A percentile compares a stretch with the other conserved stretches of the same genome.
Conservation (phyloP, 2,797 vertebrate genomes). For the Muraenolepis orangiensis region DNA sequence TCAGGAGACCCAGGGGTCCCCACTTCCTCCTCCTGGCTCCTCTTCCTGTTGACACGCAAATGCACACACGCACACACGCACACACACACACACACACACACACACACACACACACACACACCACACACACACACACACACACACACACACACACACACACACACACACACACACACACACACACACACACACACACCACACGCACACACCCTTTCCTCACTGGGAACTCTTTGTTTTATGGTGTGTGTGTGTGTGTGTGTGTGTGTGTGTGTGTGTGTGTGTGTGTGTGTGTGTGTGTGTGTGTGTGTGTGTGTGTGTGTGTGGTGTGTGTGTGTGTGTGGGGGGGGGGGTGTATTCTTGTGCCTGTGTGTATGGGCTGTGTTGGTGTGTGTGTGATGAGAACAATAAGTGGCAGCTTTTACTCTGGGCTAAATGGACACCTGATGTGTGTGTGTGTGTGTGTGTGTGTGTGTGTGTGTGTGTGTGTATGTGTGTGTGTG, state of each 20-base stretch:
- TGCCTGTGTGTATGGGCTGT: conserved; percentile 20
- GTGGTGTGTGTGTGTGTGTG: conserved; percentile 22
- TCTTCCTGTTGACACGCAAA: conserved; percentile 68
- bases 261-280: too few species aligned
- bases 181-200: too few species aligned
- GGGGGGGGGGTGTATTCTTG: conserved; percentile 22
- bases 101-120: background rate
- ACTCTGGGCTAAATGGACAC: conserved; percentile 42
- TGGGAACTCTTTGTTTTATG: too few species aligned
- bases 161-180: too few species aligned
- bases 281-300: too few species aligned
- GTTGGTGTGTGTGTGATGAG: conserved; percentile 5
- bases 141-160: too few species aligned
- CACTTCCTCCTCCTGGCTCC: conserved; percentile 33
- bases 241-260: too few species aligned
- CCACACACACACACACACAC: background rate
- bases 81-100: background rate
- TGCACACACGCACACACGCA: conserved; percentile 29
- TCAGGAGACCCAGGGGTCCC: background rate
- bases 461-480: conserved; percentile 38
- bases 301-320: too few species aligned
- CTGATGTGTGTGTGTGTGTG: conserved; percentile 40
- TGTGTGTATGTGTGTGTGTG: background rate
- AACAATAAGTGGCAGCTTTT: conserved; percentile 23
- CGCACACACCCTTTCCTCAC: too few species aligned